These are phyloP conservation scores for Phodopus roborovskii DNA, from an alignment of 2,113 vertebrate genomes.

Conservation along the genomic window DNA sequence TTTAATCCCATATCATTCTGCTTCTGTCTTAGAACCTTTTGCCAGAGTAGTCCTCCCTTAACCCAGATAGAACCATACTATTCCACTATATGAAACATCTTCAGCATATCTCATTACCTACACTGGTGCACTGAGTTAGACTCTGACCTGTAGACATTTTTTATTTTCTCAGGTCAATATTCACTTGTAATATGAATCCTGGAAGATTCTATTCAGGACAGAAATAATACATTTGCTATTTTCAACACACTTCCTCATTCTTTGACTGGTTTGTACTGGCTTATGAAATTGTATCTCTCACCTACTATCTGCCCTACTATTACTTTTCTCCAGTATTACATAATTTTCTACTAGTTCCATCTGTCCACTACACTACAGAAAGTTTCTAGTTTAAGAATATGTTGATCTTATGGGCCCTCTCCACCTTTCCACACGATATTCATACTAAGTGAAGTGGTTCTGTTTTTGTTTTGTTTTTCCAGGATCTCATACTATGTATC, in stretches of 20 bases:
- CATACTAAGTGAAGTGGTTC: background rate
- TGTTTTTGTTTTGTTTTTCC: background rate
- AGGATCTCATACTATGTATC: background rate
- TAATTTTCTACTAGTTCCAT: background rate
- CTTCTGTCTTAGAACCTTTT: background rate
- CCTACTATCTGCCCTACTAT: background rate
- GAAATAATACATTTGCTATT: background rate
- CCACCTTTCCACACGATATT: background rate
- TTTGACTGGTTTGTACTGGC: background rate
- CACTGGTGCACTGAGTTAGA: background rate
- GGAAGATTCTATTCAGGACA: background rate
- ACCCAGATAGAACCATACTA: background rate
- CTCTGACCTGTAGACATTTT: background rate
- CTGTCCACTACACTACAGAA: background rate
- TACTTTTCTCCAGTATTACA: background rate
- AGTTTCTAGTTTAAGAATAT: background rate
- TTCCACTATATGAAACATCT: background rate
- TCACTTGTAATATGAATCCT: background rate
- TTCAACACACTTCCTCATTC: background rate
- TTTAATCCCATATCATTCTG: background rate
- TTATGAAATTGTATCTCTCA: background rate
- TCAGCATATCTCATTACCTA: background rate
- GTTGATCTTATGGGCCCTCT: background rate
- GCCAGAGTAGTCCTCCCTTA: background rate
- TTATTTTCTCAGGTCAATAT: background rate